Percentiles rank a stretch among this genome's conserved stretches.
These are phyloP conservation scores for Hafferia zeledoni DNA, from an alignment of 2,797 vertebrate genomes.

Conservation along the genomic window DNA sequence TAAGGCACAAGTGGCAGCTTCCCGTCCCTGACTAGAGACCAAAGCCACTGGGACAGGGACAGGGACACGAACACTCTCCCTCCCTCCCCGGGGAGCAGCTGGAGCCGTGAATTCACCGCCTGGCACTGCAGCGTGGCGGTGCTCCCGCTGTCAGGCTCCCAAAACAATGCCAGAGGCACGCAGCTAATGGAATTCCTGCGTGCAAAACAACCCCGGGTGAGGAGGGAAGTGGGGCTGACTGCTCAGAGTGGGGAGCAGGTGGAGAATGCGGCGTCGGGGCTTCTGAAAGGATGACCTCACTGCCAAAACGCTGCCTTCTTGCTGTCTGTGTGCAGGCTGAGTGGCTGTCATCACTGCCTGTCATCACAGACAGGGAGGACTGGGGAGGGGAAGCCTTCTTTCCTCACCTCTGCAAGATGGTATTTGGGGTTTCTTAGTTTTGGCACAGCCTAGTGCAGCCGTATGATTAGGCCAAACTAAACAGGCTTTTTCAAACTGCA, in stretches of 20 bases:
- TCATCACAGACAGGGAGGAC: neutral
- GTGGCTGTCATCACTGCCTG: neutral
- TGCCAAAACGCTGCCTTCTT: neutral
- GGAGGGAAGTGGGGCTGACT: neutral
- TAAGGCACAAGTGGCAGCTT: neutral
- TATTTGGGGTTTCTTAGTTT: neutral
- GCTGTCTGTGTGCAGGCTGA: neutral
- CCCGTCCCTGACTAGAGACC: neutral
- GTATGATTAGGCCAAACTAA: neutral
- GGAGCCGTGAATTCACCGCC: neutral
- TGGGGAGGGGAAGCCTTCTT: neutral
- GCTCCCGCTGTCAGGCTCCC: neutral
- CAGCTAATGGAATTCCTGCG: neutral
- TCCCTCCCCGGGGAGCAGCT: neutral
- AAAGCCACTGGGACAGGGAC: neutral
- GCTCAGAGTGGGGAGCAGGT: neutral
- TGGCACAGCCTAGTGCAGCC: neutral
- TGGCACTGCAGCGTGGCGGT: neutral
- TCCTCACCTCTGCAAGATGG: neutral
- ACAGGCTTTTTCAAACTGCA: neutral
- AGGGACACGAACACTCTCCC: accelerated
- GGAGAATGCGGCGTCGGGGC: neutral
- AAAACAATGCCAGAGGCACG: neutral
- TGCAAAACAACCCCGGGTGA: neutral
- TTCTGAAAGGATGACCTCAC: neutral